These are phyloP conservation scores for Hydrochoerus hydrochaeris DNA, from an alignment of 2,113 vertebrate species.

Conservation along the genomic window DNA sequence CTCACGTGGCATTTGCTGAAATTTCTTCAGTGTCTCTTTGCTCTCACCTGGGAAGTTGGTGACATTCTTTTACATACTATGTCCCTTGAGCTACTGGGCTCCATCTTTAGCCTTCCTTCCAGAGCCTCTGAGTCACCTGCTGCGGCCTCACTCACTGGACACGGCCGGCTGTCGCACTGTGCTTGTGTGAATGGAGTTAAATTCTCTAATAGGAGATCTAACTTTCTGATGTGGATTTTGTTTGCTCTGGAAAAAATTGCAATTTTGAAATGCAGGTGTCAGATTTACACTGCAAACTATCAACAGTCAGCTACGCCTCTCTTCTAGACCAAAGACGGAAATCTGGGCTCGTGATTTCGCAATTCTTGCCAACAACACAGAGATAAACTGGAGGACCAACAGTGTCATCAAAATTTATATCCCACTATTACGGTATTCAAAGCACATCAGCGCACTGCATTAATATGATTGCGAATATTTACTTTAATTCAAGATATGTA, in stretches of 20 bases:
- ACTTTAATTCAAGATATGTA: neutral
- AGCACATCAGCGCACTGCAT: no score
- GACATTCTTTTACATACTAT: neutral
- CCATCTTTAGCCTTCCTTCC: neutral
- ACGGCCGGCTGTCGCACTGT: no score
- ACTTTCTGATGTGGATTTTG: neutral
- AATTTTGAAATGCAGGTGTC: neutral
- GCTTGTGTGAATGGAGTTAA: neutral
- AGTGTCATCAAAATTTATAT: neutral
- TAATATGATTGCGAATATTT: neutral
- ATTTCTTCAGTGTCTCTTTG: neutral
- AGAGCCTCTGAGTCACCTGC: rapidly evolving
- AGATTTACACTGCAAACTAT: no score
- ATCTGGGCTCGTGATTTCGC: neutral
- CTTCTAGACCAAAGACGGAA: neutral
- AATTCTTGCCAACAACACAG: neutral
- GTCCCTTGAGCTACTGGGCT: neutral
- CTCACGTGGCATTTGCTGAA: neutral
- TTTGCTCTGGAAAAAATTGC: neutral
- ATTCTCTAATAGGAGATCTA: neutral
- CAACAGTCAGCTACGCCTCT: neutral
- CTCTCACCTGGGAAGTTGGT: no score
- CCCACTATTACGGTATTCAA: neutral
- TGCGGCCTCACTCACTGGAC: no score
- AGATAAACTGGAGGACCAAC: neutral